These are phyloP conservation scores for Neodon shergylaensis DNA, from an alignment of 2,113 vertebrate genomes.

Conservation along the genomic window DNA sequence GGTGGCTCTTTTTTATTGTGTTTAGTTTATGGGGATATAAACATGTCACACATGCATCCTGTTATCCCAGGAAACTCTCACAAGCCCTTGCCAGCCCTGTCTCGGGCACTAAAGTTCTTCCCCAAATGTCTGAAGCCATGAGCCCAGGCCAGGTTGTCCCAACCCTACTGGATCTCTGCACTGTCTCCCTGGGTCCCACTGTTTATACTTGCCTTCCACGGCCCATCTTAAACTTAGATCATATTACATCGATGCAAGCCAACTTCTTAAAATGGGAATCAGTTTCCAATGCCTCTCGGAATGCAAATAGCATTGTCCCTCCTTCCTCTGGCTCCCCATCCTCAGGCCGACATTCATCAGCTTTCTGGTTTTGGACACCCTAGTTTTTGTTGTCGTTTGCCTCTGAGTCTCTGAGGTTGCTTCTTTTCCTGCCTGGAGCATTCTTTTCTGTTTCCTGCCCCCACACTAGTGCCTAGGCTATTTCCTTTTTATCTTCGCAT, in stretches of 20 bases:
- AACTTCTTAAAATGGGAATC: not conserved
- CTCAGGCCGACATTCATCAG: not conserved
- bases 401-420: not conserved
- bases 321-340: not conserved
- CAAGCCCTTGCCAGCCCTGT: not conserved
- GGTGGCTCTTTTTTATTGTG: not conserved
- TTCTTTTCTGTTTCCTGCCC: not conserved
- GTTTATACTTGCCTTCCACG: not conserved
- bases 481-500: not conserved
- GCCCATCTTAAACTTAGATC: not conserved
- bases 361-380: not conserved
- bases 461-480: not conserved
- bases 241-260: not conserved
- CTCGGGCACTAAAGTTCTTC: not conserved
- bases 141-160: no score
- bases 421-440: not conserved
- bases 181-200: not conserved
- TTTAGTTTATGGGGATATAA: not conserved
- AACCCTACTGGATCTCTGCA: not conserved
- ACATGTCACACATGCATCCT: not conserved
- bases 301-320: not conserved
- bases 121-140: no score
- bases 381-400: not conserved
- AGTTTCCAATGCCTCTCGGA: not conserved
- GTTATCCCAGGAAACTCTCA: not conserved